phyloP scores from a whole-genome alignment of 2,113 vertebrate species.

The Cyphomyrus discorhynchus region DNA sequence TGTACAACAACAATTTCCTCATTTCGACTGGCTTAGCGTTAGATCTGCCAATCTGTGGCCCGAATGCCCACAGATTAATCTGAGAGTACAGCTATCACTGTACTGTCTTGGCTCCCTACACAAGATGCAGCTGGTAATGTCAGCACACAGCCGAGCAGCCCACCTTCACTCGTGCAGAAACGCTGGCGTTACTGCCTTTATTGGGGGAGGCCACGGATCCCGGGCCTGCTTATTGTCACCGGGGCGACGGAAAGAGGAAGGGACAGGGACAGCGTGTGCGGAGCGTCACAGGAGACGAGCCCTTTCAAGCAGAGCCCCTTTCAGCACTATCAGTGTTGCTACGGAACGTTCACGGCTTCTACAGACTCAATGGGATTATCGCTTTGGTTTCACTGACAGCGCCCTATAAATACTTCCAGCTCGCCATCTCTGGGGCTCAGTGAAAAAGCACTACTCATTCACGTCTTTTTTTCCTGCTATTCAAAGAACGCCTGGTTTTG shows the following conservation, averaged over 20 bases:
- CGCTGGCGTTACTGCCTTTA: constrained; percentile 21
- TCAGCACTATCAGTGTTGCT: constrained; percentile 35
- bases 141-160: not conserved
- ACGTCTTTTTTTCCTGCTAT: not conserved
- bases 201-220: constrained; percentile 27
- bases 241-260: not conserved
- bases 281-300: constrained; percentile 15
- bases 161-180: not conserved
- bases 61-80: not conserved
- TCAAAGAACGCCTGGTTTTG: not conserved
- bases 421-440: not conserved
- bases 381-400: constrained; percentile 16
- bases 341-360: constrained; percentile 42
- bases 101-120: not conserved
- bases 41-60: not conserved
- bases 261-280: not conserved
- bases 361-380: constrained; percentile 56
- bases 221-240: constrained; percentile 25
- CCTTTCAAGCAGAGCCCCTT: constrained; percentile 35
- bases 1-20: not conserved
- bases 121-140: not conserved
- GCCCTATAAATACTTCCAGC: not conserved
- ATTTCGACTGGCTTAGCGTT: not conserved
- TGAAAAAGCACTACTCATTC: not conserved
- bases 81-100: not conserved